These are phyloP conservation scores for Microcebus tavaratra DNA, from an alignment of 2,113 vertebrate species.

Conservation along the genomic window DNA sequence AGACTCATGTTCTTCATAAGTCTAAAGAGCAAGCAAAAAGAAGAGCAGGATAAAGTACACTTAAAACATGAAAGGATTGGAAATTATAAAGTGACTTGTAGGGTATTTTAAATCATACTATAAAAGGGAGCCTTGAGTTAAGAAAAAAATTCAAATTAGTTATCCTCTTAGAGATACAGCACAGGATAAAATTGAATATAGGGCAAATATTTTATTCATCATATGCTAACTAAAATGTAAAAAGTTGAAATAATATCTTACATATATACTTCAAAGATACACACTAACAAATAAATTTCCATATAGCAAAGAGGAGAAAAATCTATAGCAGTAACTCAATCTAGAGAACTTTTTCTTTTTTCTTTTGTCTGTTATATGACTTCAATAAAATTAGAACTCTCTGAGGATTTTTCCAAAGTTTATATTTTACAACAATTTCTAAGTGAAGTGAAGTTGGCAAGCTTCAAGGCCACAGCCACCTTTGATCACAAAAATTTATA, in stretches of 20 bases:
- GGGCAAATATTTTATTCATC: constrained; percentile 73
- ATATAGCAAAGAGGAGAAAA: constrained; percentile 6
- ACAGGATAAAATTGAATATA: constrained; percentile 57
- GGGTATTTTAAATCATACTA: constrained; percentile 66
- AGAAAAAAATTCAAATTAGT: constrained; percentile 70
- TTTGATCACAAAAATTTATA: background rate
- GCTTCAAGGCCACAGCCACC: background rate
- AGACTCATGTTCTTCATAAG: constrained; percentile 28
- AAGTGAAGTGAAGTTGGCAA: background rate
- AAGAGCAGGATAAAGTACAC: constrained; percentile 42
- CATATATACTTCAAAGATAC: constrained; percentile 61
- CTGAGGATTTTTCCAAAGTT: background rate
- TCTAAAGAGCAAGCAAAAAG: constrained; percentile 47
- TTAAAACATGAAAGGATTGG: constrained; percentile 51
- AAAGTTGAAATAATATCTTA: constrained; percentile 58
- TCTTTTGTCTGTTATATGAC: constrained; percentile 20
- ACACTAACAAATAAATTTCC: constrained; percentile 66
- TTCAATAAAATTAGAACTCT: constrained; percentile 33
- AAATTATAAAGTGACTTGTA: constrained; percentile 59
- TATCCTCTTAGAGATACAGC: constrained; percentile 64
- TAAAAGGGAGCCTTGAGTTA: constrained; percentile 41
- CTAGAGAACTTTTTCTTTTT: background rate
- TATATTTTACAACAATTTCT: constrained; percentile 42
- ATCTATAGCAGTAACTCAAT: constrained; percentile 19
- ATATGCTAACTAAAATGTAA: constrained; percentile 64